phyloP scores from a whole-genome alignment of 1,140 invertebrate genomes.

The Drosophila lowei region DNA sequence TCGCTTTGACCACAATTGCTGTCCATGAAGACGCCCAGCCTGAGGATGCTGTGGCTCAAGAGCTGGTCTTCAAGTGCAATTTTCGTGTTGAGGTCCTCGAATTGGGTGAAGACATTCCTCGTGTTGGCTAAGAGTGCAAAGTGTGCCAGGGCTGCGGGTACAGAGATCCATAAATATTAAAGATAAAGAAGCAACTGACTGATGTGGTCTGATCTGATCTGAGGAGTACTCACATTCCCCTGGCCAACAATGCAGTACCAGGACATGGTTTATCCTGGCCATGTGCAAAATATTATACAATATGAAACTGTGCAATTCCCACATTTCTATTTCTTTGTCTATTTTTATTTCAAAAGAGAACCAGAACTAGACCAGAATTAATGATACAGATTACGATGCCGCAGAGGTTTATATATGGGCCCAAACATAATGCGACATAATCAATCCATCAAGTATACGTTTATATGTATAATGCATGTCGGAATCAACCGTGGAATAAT shows the following conservation, averaged over 20 bases:
- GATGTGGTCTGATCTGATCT: neutral
- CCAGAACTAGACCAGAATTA: constrained; percentile 38
- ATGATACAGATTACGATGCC: constrained; percentile 15
- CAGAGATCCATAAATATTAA: neutral
- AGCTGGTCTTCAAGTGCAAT: constrained; percentile 19
- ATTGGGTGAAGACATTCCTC: constrained; percentile 41
- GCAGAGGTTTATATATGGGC: constrained; percentile 45
- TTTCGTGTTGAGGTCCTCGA: constrained; percentile 21
- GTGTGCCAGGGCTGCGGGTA: constrained; percentile 39
- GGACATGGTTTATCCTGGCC: constrained; percentile 54
- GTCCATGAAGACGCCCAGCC: constrained; percentile 65
- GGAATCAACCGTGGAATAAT: no score
- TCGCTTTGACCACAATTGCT: constrained; percentile 58
- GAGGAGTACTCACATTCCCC: constrained; percentile 35
- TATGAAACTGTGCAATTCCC: constrained; percentile 39
- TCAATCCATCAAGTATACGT: neutral
- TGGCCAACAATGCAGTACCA: constrained; percentile 59
- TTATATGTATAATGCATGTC: no score
- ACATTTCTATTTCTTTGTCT: constrained; percentile 39
- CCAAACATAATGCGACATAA: constrained; percentile 25
- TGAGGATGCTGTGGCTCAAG: constrained; percentile 31
- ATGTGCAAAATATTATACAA: constrained; percentile 61
- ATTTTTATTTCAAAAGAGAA: neutral
- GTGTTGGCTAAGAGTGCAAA: constrained; percentile 30
- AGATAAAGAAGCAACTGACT: no score